A percentile compares a stretch with the other conserved stretches of the same genome.
Conservation (phyloP, 2,797 vertebrate species). For the Myripristis jacobus region DNA sequence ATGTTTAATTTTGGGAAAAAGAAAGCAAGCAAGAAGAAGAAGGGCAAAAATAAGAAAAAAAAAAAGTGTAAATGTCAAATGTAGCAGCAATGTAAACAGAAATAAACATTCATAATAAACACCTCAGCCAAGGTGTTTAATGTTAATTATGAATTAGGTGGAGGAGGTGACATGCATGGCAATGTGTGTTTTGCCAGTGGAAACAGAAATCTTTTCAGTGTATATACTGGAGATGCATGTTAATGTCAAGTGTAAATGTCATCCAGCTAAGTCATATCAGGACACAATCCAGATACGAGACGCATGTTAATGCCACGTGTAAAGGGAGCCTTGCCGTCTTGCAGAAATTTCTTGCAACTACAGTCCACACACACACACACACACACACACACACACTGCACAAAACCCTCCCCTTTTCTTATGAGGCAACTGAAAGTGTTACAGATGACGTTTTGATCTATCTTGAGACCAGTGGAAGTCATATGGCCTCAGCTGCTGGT, state of each 20-base stretch:
- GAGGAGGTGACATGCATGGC: no score
- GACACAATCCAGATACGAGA: neutral
- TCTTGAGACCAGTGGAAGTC: conserved; percentile 1
- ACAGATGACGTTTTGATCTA: neutral
- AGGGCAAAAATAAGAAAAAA: no score
- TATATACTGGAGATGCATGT: neutral
- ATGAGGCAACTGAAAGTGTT: neutral
- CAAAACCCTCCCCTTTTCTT: neutral
- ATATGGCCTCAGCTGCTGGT: neutral
- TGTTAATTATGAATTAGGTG: no score
- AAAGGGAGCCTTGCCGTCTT: neutral
- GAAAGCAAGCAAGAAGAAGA: no score
- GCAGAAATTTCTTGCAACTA: neutral
- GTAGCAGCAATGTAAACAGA: no score
- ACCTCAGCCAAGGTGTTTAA: no score
- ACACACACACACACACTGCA: neutral
- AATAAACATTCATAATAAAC: no score
- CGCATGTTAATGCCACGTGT: neutral
- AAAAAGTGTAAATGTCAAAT: no score
- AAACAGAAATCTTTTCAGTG: neutral
- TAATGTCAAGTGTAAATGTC: neutral
- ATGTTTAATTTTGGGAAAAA: no score
- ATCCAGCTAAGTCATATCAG: neutral
- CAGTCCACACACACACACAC: no score
- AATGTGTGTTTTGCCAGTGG: neutral